phyloP scores from a whole-genome alignment of 2,113 vertebrate species.

The Suncus etruscus region DNA sequence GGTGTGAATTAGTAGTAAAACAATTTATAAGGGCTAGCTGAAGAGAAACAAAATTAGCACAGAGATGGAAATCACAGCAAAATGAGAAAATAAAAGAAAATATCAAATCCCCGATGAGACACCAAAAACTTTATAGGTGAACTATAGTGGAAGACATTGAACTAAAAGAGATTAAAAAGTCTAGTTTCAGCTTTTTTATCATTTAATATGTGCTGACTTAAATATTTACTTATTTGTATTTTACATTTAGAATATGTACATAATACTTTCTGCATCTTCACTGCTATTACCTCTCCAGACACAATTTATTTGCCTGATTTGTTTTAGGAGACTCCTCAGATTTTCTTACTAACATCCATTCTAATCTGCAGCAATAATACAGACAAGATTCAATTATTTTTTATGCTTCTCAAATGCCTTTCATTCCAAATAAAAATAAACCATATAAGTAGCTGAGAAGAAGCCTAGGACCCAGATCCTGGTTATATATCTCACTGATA shows the following conservation, averaged over 20 bases:
- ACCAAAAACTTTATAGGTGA: neutral
- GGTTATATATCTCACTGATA: neutral
- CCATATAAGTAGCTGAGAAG: neutral
- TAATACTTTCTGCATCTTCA: neutral
- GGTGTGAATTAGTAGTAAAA: neutral
- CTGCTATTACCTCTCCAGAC: neutral
- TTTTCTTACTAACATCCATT: neutral
- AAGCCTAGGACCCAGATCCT: neutral
- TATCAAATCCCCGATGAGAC: neutral
- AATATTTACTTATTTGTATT: neutral
- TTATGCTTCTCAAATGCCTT: neutral
- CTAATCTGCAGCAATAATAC: neutral
- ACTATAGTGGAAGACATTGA: neutral
- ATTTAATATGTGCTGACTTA: neutral
- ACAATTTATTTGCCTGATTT: neutral
- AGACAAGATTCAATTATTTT: neutral
- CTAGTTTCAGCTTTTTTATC: neutral
- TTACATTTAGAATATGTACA: neutral
- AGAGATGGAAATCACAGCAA: neutral
- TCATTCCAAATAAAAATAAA: neutral
- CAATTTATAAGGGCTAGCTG: neutral
- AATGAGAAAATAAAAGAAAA: neutral
- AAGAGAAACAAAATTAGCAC: neutral
- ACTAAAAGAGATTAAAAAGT: conserved; percentile 2
- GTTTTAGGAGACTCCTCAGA: neutral